Evolutionary conservation across 1,140 invertebrate species (phyloP), one percentile per base, ranked within the genome.

Genomic region (Drosophila murphyi): DNA sequence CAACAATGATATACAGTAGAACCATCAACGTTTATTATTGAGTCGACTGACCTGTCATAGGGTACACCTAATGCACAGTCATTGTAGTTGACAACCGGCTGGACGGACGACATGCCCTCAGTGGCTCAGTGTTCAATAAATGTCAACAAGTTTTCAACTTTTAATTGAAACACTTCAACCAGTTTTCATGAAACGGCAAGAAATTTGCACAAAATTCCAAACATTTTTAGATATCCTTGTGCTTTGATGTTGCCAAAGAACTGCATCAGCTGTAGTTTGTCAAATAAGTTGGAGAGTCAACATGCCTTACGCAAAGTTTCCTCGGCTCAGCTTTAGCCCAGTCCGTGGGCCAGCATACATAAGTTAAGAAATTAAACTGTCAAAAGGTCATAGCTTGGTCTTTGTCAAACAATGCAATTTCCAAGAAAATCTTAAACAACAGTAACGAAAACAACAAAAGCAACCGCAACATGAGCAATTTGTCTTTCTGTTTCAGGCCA

Each of bases 61-160:
- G 35, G 10, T 31, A 60, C 35, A 64, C 10, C 67, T 68, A 64
- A 37, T 60, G 56, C 43, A 28, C 6, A 48, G 20, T 29, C 52
- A 20, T 5, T 35, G 20, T 28, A 43, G 20, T 52, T 62, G 56
- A 73, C 60, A 73, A 64, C 62, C 45, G 59, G 34, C 47, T 62
- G 61, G 60, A 50, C 51, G 67, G 52, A 72, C 77, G 57, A 76
- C 61, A 73, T 69, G 61, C 35, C 29, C 41, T 20, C 34, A 20
- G 68, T 67, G 72, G 69, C 65, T 47, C 71, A 72, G 76, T 88
- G 77, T 89, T 88, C 83, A 80, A 87, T 87, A 80, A 83, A 72
- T 88, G 83, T 89, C 83, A 87, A 83, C 85, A 87, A 89, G 85
- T 78, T 88, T 67, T 78, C 85, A 88, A 87, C 76, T 89, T 89